These are phyloP conservation scores for Ctenomys sociabilis DNA, from an alignment of 2,113 vertebrate species.

Conservation along the genomic window DNA sequence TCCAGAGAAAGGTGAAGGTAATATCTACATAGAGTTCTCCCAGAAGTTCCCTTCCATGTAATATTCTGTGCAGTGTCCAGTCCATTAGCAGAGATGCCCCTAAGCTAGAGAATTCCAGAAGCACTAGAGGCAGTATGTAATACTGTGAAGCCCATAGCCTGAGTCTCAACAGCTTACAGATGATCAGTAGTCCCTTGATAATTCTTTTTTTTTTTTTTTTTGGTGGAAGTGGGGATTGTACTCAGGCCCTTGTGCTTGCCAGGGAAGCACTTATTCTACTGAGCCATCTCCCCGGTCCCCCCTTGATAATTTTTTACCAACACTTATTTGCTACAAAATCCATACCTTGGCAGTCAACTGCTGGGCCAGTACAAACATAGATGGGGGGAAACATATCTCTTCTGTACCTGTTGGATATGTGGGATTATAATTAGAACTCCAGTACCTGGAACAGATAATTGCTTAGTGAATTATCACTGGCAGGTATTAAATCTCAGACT, in stretches of 20 bases:
- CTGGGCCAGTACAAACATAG: neutral
- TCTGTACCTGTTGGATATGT: neutral
- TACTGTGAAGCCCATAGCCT: neutral
- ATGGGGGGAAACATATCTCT: neutral
- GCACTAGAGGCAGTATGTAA: neutral
- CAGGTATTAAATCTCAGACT: slow-evolving; percentile 13
- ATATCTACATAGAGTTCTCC: neutral
- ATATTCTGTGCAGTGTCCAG: neutral
- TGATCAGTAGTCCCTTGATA: neutral
- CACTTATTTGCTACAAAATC: neutral
- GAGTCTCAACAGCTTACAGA: neutral
- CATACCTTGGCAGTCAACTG: neutral
- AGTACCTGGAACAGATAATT: neutral
- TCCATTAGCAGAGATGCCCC: neutral
- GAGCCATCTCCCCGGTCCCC: neutral
- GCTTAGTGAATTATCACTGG: neutral
- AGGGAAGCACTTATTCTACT: no score
- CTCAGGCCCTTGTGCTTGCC: no score
- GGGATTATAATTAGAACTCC: neutral
- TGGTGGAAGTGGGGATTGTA: no score
- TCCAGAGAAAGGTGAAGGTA: neutral
- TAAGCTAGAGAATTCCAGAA: slow-evolving; percentile 25
- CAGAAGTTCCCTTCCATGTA: neutral
- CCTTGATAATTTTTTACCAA: neutral
- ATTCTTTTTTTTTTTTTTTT: neutral